Evolutionary conservation across 2,113 vertebrate genomes (phyloP).

Genomic region (Melierax canorus): DNA sequence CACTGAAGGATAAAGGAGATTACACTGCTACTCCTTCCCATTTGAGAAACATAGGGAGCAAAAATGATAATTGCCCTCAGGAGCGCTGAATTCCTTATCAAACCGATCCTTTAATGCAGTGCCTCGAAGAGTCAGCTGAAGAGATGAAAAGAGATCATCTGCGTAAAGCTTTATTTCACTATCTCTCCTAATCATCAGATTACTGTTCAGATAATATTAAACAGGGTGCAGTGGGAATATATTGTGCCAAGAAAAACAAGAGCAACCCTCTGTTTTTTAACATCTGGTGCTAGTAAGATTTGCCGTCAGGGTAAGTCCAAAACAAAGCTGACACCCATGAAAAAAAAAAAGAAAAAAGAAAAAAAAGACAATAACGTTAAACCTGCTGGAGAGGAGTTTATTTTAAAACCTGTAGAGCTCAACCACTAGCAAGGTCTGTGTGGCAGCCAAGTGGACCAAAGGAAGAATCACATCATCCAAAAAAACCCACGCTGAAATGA

Average conservation of each 20-base stretch:
- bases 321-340: constrained; percentile 16
- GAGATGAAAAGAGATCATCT: constrained; percentile 57
- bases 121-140: constrained; percentile 49
- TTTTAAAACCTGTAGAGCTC: not conserved
- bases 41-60: constrained; percentile 14
- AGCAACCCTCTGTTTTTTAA: constrained; percentile 31
- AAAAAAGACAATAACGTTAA: not conserved
- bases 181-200: constrained; percentile 54
- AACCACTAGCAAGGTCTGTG: not conserved
- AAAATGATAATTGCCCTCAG: constrained; percentile 30
- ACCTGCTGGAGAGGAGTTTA: not conserved
- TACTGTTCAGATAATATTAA: constrained; percentile 53
- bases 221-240: constrained; percentile 42
- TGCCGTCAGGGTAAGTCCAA: constrained; percentile 5
- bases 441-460: not conserved
- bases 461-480: not conserved
- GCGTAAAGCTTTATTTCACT: constrained; percentile 32
- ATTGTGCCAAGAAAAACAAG: constrained; percentile 49
- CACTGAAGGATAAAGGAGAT: constrained; percentile 24
- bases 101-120: constrained; percentile 20
- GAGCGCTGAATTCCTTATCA: constrained; percentile 43
- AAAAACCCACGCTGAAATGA: not conserved
- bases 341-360: not conserved
- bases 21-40: not conserved
- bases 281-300: constrained; percentile 39